These are phyloP conservation scores for Zygogramma bicolorata DNA, from an alignment of 2,888 invertebrate genomes.

Conservation along the genomic window DNA sequence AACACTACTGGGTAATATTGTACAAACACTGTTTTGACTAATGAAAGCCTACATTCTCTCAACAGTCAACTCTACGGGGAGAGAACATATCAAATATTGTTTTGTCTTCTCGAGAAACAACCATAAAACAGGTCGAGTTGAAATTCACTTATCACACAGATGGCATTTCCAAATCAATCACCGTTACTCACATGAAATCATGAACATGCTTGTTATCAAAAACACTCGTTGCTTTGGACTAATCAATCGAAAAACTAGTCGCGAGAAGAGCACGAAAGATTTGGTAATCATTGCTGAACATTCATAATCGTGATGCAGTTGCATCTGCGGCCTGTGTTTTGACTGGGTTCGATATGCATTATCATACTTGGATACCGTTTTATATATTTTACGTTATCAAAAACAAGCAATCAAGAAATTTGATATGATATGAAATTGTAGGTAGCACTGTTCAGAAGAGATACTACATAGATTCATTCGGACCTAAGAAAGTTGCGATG, in stretches of 20 bases:
- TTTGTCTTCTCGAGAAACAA: background rate
- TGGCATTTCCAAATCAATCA: too few species aligned
- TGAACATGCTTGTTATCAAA: background rate
- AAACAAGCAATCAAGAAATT: background rate
- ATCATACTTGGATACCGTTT: background rate
- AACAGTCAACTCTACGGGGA: too few species aligned
- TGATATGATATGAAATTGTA: background rate
- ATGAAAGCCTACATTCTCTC: too few species aligned
- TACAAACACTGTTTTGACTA: too few species aligned
- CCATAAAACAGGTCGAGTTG: too few species aligned
- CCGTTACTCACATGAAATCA: background rate
- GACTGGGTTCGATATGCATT: slow-evolving; percentile 2
- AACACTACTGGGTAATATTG: too few species aligned
- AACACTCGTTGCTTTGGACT: background rate
- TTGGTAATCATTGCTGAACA: background rate
- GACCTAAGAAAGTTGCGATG: too few species aligned
- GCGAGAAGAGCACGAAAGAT: background rate
- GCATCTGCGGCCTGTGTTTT: background rate
- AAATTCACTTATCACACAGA: too few species aligned
- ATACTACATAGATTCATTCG: too few species aligned
- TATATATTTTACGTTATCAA: background rate
- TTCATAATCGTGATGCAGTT: background rate
- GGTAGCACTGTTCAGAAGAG: too few species aligned
- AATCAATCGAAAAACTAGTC: background rate
- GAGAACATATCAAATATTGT: too few species aligned